A percentile compares a stretch with the other conserved stretches of the same genome.
Conservation (phyloP, 2,113 vertebrate species). For the Ophiodon elongatus region DNA sequence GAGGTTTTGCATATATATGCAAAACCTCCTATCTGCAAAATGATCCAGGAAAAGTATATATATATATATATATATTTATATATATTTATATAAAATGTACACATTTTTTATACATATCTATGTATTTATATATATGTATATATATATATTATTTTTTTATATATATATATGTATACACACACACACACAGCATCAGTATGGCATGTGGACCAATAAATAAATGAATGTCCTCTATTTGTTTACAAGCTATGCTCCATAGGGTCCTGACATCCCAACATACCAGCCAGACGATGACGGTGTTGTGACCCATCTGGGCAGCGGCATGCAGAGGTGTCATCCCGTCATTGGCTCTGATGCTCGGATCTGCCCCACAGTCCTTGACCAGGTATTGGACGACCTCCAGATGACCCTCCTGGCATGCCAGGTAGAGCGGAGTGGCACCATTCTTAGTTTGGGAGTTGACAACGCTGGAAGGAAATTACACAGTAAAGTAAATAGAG, state of each 20-base stretch:
- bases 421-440: constrained; percentile 98
- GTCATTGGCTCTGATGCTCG: constrained; percentile 89
- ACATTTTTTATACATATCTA: too few species aligned
- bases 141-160: not conserved
- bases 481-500: constrained; percentile 19
- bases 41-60: too few species aligned
- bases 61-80: not conserved
- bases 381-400: constrained; percentile 95
- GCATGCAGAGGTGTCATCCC: constrained; percentile 97
- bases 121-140: not conserved
- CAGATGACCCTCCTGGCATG: constrained; percentile 98
- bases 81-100: not conserved
- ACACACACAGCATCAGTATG: not conserved
- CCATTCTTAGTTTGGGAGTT: constrained; percentile 96
- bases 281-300: constrained; percentile 96
- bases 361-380: constrained; percentile 92
- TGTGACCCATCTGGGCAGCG: constrained; percentile 98
- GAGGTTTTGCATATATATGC: too few species aligned
- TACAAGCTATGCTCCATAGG: not conserved
- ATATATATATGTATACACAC: not conserved
- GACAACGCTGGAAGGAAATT: constrained; percentile 85
- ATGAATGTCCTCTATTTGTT: not conserved
- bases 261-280: constrained; percentile 78
- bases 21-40: too few species aligned
- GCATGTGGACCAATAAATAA: too few species aligned